Base-by-base conservation (phyloP, 1,140 invertebrate genomes). In the Carposina sasakii region DNA sequence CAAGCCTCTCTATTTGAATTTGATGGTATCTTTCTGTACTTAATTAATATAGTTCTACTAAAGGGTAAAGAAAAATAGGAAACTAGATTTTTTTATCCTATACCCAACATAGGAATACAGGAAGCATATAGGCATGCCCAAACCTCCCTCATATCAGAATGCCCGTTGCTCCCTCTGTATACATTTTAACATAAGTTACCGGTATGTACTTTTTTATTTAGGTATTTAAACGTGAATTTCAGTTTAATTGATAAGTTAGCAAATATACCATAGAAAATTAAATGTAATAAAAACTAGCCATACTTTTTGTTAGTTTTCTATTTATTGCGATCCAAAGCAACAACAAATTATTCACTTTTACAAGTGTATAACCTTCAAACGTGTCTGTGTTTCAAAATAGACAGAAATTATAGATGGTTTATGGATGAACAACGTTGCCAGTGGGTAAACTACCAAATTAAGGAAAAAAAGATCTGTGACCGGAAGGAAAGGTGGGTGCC, bases 61-160 rank as follows among this genome's bases (percentile, higher is more conserved):
- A n/a, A n/a, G n/a, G n/a, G n/a, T n/a, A 53, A 52, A 41, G 15
- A 31, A 17, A 50, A 34, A 39, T 28, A 15, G 44, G 9, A 10
- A n/a, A 44, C 24, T 44, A 48, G 39, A 36, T 21, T 34, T 17
- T 24, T 4, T 26, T 39, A 36, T n/a, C 39, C 40, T 17, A 50
- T n/a, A n/a, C n/a, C 21, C 17, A 30, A 24, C 13, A 43, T 22
- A 52, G 17, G 9, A 13, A 20, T n/a, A n/a, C n/a, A 49, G 55
- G 55, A 47, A 53, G 55, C 36, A 43, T 54, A n/a, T 50, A 51
- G 47, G 50, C 55, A 57, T 57, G 51, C n/a, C n/a, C n/a, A n/a
- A n/a, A n/a, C n/a, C n/a, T n/a, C 54, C 48, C 54, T 46, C 31
- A 20, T 13, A 39, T 3, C 21, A 30, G 1, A 6, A 34, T 51